Evolutionary conservation across 2,888 invertebrate genomes (phyloP).

Genomic region (Sminthurides aquaticus): DNA sequence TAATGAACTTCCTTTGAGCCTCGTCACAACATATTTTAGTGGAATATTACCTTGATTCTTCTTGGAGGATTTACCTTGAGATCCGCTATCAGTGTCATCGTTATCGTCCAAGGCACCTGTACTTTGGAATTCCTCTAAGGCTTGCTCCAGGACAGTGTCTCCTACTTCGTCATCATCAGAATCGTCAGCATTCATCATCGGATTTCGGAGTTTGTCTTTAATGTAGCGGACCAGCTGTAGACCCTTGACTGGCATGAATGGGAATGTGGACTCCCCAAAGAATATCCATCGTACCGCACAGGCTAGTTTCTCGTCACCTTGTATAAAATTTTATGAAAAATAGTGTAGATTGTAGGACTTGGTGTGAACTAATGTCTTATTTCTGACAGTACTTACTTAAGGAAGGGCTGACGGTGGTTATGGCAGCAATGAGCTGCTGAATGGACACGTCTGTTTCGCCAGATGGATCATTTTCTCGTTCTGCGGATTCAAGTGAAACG

Average conservation of each 20-base stretch:
- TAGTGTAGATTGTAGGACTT: too few relatives aligned
- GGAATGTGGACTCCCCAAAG: conserved; percentile 17
- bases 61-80: neutral
- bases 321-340: neutral
- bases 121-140: conserved; percentile 8
- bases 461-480: conserved; percentile 24
- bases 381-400: conserved; percentile 14
- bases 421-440: conserved; percentile 13
- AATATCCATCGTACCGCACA: conserved; percentile 20
- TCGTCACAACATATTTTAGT: conserved; percentile 7
- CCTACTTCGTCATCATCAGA: conserved; percentile 19
- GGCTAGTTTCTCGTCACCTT: conserved; percentile 23
- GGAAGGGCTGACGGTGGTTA: conserved; percentile 15
- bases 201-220: conserved; percentile 5
- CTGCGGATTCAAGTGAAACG: conserved; percentile 22
- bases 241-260: conserved; percentile 14
- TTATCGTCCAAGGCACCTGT: neutral
- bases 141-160: conserved; percentile 23
- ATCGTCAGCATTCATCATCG: neutral
- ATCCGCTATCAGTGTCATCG: conserved; percentile 7
- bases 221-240: conserved; percentile 19
- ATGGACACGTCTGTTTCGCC: conserved; percentile 26
- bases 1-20: conserved; percentile 21
- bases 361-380: neutral
- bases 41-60: neutral